Evolutionary conservation across 64 coral and sea anemone genomes (phyloP), one percentile per base, ranked within the genome.

Genomic region (Stichodactyla helianthus): DNA sequence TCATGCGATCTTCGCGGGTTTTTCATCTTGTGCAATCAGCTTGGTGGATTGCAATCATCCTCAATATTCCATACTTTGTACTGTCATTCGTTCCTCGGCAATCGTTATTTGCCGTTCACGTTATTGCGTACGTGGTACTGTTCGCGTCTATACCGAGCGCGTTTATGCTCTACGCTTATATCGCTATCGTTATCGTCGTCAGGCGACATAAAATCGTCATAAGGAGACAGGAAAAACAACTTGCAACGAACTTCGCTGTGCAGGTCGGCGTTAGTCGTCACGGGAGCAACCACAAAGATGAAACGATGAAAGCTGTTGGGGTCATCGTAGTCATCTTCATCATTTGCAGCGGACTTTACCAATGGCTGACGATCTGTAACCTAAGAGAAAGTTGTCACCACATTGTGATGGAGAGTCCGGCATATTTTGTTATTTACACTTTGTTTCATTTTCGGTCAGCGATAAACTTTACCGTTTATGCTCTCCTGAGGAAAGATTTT

Each of bases 401-500:
- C 9, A 23, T 68, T 18, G 4, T 20, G 5, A 68, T 68, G 63
- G 63, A 68, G n/a, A 68, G 63, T 22, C 63, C 63, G 19, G 19
- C 19, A 1, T 68, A 68, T 68, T 68, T 68, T 68, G 63, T 68
- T 2, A 68, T 68, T 68, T 68, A 68, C n/a, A 68, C 63, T 5
- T 20, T 68, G n/a, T 68, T 87, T 31, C 85, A 87, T 87, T 23
- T 87, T 54, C 52, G 76, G n/a, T 87, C 51, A 17, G 65, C 85
- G 7, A 27, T 87, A 25, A 87, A 76, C 44, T 87, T 74, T 77
- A n/a, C 77, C 16, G 85, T 87, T 10, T 87, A 87, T 17, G 85
- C 85, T 6, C 65, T 87, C 0, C 19, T 87, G 12, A 87, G 76
- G 52, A 87, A 77, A 55, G 85, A 87, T 87, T 77, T 87, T 54